These are phyloP conservation scores for Cirrhinus molitorella DNA, from an alignment of 2,797 vertebrate species.

Conservation along the genomic window DNA sequence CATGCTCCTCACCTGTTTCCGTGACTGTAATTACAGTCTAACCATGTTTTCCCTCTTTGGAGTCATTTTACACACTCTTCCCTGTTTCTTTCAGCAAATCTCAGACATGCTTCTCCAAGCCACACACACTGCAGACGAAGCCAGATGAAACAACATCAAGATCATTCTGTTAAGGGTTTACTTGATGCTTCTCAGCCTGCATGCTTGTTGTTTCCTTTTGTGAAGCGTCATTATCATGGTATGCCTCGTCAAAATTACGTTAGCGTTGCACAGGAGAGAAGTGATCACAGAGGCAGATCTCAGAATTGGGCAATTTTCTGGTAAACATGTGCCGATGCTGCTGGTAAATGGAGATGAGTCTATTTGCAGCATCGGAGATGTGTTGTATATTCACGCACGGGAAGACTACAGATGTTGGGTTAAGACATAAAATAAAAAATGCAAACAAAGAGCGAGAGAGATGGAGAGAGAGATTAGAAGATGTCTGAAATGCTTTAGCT, in stretches of 20 bases:
- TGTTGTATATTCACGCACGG: constrained; percentile 25
- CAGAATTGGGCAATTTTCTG: constrained; percentile 42
- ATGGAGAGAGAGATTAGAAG: constrained; percentile 63
- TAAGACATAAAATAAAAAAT: constrained; percentile 19
- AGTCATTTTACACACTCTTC: constrained; percentile 17
- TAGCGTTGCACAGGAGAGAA: constrained; percentile 16
- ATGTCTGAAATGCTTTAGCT: constrained; percentile 51
- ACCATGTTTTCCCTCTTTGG: constrained; percentile 40
- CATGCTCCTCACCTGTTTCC: constrained; percentile 47
- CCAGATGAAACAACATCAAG: constrained; percentile 45
- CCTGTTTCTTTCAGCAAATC: constrained; percentile 37
- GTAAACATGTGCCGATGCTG: neutral
- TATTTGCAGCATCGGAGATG: neutral
- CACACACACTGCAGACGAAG: constrained; percentile 32
- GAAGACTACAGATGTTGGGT: constrained; percentile 33
- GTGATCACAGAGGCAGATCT: constrained; percentile 34
- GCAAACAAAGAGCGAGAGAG: constrained; percentile 4
- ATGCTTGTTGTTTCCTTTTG: constrained; percentile 32
- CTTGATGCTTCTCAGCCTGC: constrained; percentile 1
- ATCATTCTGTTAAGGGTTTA: constrained; percentile 34
- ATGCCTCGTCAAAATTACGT: constrained; percentile 32
- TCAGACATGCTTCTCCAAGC: constrained; percentile 30
- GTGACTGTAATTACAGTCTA: constrained; percentile 51
- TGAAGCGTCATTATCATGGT: constrained; percentile 13
- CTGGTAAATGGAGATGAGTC: constrained; percentile 24